Percentiles rank a stretch among this genome's conserved stretches.
Conservation (phyloP, 1,140 invertebrate genomes). For the Drosophila baimaii region DNA sequence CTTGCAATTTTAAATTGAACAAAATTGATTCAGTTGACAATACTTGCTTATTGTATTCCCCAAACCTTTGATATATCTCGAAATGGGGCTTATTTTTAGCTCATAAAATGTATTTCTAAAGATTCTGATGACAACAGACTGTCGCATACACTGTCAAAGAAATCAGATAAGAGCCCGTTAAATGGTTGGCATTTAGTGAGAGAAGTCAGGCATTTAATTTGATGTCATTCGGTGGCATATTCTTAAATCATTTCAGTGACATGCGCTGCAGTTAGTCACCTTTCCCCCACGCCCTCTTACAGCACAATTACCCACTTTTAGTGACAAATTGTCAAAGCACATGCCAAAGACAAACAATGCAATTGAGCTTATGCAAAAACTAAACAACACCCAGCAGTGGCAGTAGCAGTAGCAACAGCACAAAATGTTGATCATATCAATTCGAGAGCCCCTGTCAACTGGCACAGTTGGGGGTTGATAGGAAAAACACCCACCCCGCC, state of each 20-base stretch:
- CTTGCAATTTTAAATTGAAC: too few species aligned
- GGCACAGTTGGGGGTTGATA: conserved; percentile 60
- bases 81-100: conserved; percentile 2
- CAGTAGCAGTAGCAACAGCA: conserved; percentile 1
- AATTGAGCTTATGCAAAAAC: conserved; percentile 61
- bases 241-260: conserved; percentile 69
- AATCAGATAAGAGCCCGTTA: conserved; percentile 31
- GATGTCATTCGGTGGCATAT: conserved; percentile 68
- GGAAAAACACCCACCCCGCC: conserved; percentile 10
- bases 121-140: conserved; percentile 19
- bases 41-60: background rate
- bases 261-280: conserved; percentile 45
- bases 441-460: conserved; percentile 75
- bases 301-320: conserved; percentile 45
- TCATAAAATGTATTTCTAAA: conserved; percentile 1
- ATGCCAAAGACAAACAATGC: conserved; percentile 79
- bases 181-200: conserved; percentile 39
- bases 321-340: conserved; percentile 77
- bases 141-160: conserved; percentile 7
- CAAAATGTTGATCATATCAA: conserved; percentile 78
- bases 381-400: conserved; percentile 38
- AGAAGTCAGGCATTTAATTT: conserved; percentile 71
- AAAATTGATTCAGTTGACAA: too few species aligned
- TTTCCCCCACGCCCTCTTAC: conserved; percentile 9
- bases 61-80: background rate